These are phyloP conservation scores for Nibea coibor DNA, from an alignment of 2,113 vertebrate species.

Conservation along the genomic window DNA sequence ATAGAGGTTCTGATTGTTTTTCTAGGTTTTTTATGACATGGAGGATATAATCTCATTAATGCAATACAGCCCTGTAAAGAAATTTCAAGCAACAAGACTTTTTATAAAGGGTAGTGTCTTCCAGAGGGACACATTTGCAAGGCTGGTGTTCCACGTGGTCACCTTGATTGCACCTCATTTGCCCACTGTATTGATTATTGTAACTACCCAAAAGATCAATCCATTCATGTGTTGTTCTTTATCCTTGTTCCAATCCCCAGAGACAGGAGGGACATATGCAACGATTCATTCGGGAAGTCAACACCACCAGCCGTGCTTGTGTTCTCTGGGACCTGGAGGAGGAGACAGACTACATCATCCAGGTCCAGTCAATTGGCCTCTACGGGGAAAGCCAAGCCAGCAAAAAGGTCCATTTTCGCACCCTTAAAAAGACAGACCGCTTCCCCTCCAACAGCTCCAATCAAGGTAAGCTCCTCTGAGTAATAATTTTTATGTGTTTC, in stretches of 20 bases:
- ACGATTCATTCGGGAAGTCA: slow-evolving; percentile 96
- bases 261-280: slow-evolving; percentile 94
- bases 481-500: background rate
- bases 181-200: slow-evolving; percentile 1
- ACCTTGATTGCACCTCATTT: background rate
- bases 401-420: slow-evolving; percentile 93
- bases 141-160: background rate
- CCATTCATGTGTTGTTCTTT: background rate
- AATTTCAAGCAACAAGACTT: background rate
- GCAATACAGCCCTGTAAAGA: background rate
- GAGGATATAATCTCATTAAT: slow-evolving; percentile 13
- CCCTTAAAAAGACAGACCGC: slow-evolving; percentile 93
- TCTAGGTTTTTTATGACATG: slow-evolving; percentile 2
- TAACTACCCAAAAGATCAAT: slow-evolving; percentile 3
- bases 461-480: slow-evolving; percentile 86
- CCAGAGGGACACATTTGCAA: background rate
- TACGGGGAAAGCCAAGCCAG: slow-evolving; percentile 96
- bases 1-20: background rate
- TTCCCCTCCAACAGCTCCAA: slow-evolving; percentile 95
- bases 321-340: slow-evolving; percentile 97
- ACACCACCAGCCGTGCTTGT: slow-evolving; percentile 95
- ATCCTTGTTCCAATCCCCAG: slow-evolving; percentile 76
- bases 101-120: background rate
- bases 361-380: slow-evolving; percentile 95
- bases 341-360: slow-evolving; percentile 94